Conservation (phyloP, 2,888 invertebrate species). For the Syritta pipiens region DNA sequence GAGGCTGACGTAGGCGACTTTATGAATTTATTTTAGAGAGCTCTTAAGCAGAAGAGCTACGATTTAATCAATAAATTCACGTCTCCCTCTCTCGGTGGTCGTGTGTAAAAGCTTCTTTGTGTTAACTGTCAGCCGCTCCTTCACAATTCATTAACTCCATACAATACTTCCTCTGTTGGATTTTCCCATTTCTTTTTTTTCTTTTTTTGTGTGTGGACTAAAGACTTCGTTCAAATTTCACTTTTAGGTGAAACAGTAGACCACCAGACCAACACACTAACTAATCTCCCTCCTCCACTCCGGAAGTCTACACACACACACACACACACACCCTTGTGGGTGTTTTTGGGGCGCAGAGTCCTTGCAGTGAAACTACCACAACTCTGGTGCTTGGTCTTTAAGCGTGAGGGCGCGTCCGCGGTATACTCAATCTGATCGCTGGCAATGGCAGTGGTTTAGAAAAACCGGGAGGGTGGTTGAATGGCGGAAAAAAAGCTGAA, state of each 20-base stretch:
- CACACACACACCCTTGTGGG: neutral
- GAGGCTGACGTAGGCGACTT: no score
- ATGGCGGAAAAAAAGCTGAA: neutral
- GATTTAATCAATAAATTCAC: slow-evolving; percentile 19
- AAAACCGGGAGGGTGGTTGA: no score
- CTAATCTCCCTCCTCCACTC: neutral
- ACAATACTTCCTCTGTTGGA: slow-evolving; percentile 17
- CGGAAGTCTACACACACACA: slow-evolving; percentile 24
- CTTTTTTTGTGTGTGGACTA: neutral
- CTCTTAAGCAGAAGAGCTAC: no score
- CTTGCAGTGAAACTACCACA: neutral
- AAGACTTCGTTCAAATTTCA: slow-evolving; percentile 34
- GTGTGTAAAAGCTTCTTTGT: slow-evolving; percentile 21
- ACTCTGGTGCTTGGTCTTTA: no score
- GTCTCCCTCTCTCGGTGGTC: neutral
- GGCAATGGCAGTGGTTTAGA: slow-evolving; percentile 42
- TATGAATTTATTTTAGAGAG: no score
- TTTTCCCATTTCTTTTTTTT: neutral
- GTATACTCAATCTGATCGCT: slow-evolving; percentile 41
- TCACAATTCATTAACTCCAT: slow-evolving; percentile 55
- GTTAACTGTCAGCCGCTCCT: slow-evolving; percentile 48
- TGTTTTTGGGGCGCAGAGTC: no score
- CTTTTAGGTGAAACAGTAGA: slow-evolving; percentile 25
- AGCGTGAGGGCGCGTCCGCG: slow-evolving; percentile 8
- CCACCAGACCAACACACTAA: slow-evolving; percentile 19